Conservation (phyloP, 2,797 vertebrate species). For the Chrysocyon brachyurus region DNA sequence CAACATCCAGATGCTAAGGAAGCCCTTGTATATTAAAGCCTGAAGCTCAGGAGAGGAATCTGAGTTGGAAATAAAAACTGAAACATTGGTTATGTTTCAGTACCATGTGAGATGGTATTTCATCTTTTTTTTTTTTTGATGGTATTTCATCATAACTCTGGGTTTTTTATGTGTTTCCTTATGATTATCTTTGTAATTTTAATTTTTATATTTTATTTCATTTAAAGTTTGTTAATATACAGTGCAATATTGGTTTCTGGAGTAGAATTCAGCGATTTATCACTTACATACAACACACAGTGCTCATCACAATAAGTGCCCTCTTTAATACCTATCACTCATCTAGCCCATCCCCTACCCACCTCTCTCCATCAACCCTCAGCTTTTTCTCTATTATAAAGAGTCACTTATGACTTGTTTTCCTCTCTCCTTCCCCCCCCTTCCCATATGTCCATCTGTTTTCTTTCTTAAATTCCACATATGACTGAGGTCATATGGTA, state of each 20-base stretch:
- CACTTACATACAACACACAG: background rate
- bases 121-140: background rate
- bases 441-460: background rate
- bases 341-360: background rate
- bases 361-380: background rate
- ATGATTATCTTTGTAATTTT: background rate
- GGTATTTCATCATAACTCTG: conserved; percentile 14
- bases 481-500: background rate
- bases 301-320: background rate
- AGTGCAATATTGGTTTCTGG: background rate
- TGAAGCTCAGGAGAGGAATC: background rate
- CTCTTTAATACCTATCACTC: background rate
- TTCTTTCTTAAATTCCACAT: background rate
- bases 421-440: background rate
- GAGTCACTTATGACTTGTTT: background rate
- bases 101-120: background rate
- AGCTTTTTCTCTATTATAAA: background rate
- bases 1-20: background rate
- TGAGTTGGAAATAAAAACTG: conserved; percentile 18
- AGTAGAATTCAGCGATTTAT: background rate
- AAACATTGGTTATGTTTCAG: conserved; percentile 9
- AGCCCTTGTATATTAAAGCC: background rate
- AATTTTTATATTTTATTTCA: background rate
- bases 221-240: background rate
- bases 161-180: background rate